phyloP scores from a whole-genome alignment of 2,797 vertebrate genomes.

The Anguilla pacifica region DNA sequence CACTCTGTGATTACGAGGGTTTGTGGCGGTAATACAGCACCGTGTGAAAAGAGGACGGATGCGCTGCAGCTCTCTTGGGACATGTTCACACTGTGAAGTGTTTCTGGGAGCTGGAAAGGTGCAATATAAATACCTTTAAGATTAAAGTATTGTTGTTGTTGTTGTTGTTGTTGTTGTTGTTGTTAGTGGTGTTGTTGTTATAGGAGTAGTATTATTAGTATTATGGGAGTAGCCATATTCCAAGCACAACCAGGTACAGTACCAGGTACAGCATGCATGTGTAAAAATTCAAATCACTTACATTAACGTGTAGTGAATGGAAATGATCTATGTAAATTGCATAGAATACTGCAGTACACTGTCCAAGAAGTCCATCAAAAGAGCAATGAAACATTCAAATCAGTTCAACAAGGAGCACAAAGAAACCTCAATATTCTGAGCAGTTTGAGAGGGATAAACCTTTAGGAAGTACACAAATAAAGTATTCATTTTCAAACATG shows the following conservation, averaged over 20 bases:
- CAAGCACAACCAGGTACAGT: not conserved
- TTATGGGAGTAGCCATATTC: not conserved
- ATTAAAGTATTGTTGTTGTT: not conserved
- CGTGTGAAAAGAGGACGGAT: not conserved
- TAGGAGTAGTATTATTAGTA: not conserved
- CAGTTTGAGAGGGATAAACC: not conserved
- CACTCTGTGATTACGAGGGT: not conserved
- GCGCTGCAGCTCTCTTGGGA: not conserved
- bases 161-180: not conserved
- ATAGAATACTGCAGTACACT: not conserved
- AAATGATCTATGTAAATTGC: not conserved
- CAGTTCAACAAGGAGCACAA: not conserved
- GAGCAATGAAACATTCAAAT: not conserved
- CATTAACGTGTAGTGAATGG: too few species aligned
- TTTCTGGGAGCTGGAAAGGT: too few species aligned
- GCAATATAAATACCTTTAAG: too few species aligned
- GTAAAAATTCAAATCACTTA: too few species aligned
- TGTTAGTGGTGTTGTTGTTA: not conserved
- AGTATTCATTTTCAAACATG: not conserved
- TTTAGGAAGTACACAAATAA: not conserved
- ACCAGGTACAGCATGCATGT: not conserved
- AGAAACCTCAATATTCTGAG: not conserved
- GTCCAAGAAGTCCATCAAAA: not conserved
- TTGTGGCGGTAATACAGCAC: not conserved
- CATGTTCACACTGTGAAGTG: not conserved